Base-by-base conservation (phyloP, 64 coral and sea anemone species). In the Hydrozoanthus tunicans region DNA sequence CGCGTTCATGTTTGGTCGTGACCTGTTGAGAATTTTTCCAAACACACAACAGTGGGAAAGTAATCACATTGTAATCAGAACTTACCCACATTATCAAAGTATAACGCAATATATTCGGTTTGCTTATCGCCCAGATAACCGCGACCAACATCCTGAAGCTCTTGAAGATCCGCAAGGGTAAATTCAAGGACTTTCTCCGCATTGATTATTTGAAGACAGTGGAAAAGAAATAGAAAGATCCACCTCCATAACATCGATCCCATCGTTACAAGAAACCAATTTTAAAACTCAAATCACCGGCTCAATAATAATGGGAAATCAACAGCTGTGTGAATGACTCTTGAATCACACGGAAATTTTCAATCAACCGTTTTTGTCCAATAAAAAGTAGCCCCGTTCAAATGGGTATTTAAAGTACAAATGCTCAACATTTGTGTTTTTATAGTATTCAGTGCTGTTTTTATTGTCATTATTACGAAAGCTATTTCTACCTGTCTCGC, bases 301-400 rank as follows among this genome's bases (percentile, higher is more conserved):
- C 57, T 81, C 0, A 62, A 43, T 43, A 2, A 43, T 43, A 43
- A 43, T 43, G 0, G 32, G 0, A 43, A 1, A 51, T 82, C 9
- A 12, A 64, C 80, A 82, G 60, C 80, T 82, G 79, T 26, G 25
- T 62, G 14, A 81, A 81, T 64, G 59, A 62, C 58, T 80, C 10
- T 26, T 81, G 59, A 51, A 81, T 81, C 79, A 81, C 80, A 82
- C 80, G 60, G 80, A 64, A 82, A 82, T 82, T 43, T 82, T 64
- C 80, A 82, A 82, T 82, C 12, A 81, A 0, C 20, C 61, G 4
- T 23, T 61, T 62, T 57, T 51, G 80, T 64, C 80, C 80, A 82
- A 82, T 82, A 82, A 27, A 52, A 82, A 82, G 53, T 1, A 65
- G 80, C 80, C 80, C 60, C 80, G 80, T 82, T 82, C 23, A 65